Conservation (phyloP, 1,140 invertebrate genomes). For the Drosophila kohkoa region DNA sequence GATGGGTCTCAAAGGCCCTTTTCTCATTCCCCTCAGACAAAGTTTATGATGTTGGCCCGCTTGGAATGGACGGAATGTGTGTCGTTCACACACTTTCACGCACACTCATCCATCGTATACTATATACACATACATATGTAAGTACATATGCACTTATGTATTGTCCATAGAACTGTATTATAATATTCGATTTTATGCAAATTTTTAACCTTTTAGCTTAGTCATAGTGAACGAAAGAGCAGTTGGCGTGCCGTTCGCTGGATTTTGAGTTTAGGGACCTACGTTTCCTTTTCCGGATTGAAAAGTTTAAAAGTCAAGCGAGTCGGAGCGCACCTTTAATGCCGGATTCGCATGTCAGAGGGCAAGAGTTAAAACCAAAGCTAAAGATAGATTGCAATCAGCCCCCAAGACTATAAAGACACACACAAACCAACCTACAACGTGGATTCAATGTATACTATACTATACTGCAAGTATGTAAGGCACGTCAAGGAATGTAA, state of each 20-base stretch:
- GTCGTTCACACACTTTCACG: constrained; percentile 47
- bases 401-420: constrained; percentile 3
- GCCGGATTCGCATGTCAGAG: constrained; percentile 66
- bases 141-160: constrained; percentile 1
- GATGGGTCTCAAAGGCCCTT: constrained; percentile 11
- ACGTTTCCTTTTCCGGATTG: constrained; percentile 64
- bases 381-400: constrained; percentile 75
- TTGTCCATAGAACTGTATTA: constrained; percentile 45
- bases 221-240: constrained; percentile 19
- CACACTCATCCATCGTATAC: constrained; percentile 3
- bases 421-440: no score
- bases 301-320: constrained; percentile 79
- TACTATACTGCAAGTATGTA: background rate
- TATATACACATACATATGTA: constrained; percentile 1
- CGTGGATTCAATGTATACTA: background rate
- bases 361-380: constrained; percentile 24
- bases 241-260: constrained; percentile 64
- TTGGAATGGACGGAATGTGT: constrained; percentile 44
- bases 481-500: constrained; percentile 2
- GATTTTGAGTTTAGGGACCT: constrained; percentile 47
- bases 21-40: constrained; percentile 11
- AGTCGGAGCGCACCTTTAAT: constrained; percentile 40
- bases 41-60: constrained; percentile 59
- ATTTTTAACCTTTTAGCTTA: constrained; percentile 72
- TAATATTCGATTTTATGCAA: constrained; percentile 79